These are phyloP conservation scores for Sacculina carcini DNA, from an alignment of 2,888 invertebrate genomes.

Conservation along the genomic window DNA sequence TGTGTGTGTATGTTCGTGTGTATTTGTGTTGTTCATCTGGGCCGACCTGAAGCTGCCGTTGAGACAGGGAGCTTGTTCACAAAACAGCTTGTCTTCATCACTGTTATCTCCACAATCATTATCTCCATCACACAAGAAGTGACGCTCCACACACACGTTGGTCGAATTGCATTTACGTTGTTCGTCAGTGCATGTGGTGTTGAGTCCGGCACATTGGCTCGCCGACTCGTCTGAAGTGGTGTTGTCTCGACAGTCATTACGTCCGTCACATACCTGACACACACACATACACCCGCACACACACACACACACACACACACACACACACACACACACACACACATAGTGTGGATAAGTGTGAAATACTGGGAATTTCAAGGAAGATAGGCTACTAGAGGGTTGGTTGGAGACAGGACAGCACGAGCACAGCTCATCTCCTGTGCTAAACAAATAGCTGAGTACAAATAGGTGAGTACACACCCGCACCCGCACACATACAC, in stretches of 20 bases:
- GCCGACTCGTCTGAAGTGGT: constrained; percentile 72
- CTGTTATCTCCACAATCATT: constrained; percentile 88
- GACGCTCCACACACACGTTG: constrained; percentile 87
- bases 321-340: too few relatives aligned
- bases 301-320: too few relatives aligned
- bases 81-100: constrained; percentile 64
- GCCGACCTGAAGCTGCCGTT: constrained; percentile 47
- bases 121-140: constrained; percentile 86
- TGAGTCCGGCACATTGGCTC: constrained; percentile 45
- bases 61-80: constrained; percentile 63
- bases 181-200: constrained; percentile 64
- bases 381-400: too few relatives aligned
- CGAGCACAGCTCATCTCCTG: too few relatives aligned
- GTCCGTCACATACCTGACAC: constrained; percentile 49
- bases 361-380: too few relatives aligned
- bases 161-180: constrained; percentile 79
- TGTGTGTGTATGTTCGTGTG: not conserved
- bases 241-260: constrained; percentile 81
- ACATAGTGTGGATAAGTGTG: too few relatives aligned
- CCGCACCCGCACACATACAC: too few relatives aligned
- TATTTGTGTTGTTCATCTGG: not conserved
- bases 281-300: too few relatives aligned
- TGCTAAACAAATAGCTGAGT: too few relatives aligned
- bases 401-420: too few relatives aligned
- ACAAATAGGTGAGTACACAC: too few relatives aligned